These are phyloP conservation scores for Tiliqua scincoides DNA, from an alignment of 2,113 vertebrate species.

Conservation along the genomic window DNA sequence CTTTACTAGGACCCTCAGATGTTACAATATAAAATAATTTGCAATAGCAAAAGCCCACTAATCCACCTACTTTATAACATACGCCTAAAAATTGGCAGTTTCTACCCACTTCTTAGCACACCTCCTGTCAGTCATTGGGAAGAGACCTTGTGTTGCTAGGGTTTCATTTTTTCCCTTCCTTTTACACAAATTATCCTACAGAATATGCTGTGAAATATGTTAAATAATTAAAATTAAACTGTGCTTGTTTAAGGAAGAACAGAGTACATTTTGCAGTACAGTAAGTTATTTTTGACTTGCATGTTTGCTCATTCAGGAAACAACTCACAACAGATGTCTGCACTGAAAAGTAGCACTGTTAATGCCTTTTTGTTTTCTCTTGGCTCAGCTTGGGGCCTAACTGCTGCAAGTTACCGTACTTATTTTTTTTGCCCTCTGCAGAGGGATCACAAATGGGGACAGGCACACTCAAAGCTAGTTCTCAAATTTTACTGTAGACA, in stretches of 20 bases:
- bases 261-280: constrained; percentile 11
- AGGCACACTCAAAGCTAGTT: not conserved
- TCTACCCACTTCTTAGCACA: constrained; percentile 23
- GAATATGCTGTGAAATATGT: constrained; percentile 4
- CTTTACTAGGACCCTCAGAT: not conserved
- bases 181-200: constrained; percentile 22
- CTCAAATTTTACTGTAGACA: not conserved
- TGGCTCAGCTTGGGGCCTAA: not conserved
- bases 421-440: not conserved
- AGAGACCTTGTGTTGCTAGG: not conserved
- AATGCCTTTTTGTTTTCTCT: not conserved
- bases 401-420: not conserved
- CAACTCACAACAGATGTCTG: not conserved
- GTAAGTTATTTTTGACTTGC: constrained; percentile 26
- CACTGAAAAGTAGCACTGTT: not conserved
- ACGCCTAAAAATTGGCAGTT: not conserved
- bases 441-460: too few relatives aligned
- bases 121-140: constrained; percentile 15
- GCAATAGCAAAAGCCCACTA: not conserved
- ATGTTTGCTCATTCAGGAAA: constrained; percentile 13
- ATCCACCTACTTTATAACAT: not conserved
- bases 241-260: constrained; percentile 11
- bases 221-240: constrained; percentile 36
- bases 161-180: not conserved
- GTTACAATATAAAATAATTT: not conserved